phyloP scores from a whole-genome alignment of 2,113 vertebrate genomes.

The Hydrolagus affinis region DNA sequence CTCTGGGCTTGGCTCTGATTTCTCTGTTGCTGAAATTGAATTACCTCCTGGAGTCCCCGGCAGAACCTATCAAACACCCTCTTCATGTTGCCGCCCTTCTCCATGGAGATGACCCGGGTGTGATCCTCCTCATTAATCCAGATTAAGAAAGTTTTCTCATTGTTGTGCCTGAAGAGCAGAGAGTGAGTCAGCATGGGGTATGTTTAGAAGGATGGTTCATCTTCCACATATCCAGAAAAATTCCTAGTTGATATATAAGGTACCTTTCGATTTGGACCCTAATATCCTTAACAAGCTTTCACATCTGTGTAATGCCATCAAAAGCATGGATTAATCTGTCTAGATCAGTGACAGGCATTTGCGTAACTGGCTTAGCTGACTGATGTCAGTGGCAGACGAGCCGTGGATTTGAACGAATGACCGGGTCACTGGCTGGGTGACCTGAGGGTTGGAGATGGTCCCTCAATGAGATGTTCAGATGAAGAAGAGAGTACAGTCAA shows the following conservation, averaged over 20 bases:
- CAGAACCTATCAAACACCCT: constrained; percentile 92
- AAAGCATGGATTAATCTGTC: no score
- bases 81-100: constrained; percentile 91
- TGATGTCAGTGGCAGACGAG: no score
- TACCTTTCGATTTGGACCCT: no score
- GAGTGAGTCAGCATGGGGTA: neutral
- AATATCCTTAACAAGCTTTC: no score
- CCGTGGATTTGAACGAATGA: no score
- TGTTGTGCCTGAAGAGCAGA: constrained; percentile 60
- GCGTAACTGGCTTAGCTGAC: no score
- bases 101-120: constrained; percentile 72
- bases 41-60: constrained; percentile 77
- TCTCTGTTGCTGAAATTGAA: neutral
- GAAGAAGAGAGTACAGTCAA: neutral
- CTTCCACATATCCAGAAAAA: no score
- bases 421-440: no score
- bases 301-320: no score
- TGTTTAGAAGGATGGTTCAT: neutral
- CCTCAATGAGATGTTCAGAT: neutral
- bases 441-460: neutral
- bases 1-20: neutral
- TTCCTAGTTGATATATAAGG: no score
- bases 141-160: constrained; percentile 70
- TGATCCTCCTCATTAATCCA: constrained; percentile 77
- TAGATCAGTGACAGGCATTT: no score